Base-by-base conservation (phyloP, 2,888 invertebrate species). In the Apotomis capreana region DNA sequence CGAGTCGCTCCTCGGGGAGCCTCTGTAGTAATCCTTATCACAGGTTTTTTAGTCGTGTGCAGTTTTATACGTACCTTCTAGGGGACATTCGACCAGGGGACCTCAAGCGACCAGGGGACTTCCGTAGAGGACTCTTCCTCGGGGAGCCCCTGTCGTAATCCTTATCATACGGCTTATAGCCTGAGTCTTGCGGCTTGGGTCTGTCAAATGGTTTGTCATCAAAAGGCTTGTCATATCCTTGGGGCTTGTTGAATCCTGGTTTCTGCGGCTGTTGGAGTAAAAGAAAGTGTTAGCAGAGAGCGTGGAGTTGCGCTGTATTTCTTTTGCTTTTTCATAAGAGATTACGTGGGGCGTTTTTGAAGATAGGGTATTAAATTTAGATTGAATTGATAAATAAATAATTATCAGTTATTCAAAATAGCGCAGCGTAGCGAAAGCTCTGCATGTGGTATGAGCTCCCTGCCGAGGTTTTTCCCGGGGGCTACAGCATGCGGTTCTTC, bases 81-180 rank as follows among this genome's bases (percentile, higher is more conserved):
- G 69, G 69, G 2, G 69, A 63, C 15, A 52, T n/a, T 6, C 62
- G 36, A 9, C 57, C 3, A 40, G 78, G 77, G 0, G 83, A 71
- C n/a, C 51, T 37, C 44, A 44, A 5, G 8, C 44, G 44, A 36
- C 55, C 55, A 55, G 55, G 63, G 10, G 79, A 76, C 0, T 76
- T 1, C 76, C 79, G 2, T 76, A 13, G 0, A 77, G 82, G 6
- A 81, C 82, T 57, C 76, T 44, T 36, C 75, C 70, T 46, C 0
- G 67, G 59, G 5, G 59, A 68, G 9, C 36, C 36, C 5, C 62
- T 46, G 3, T 58, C 58, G 13, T 63, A 70, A n/a, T 70, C 63
- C 12, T 63, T 72, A 9, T 72, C 71, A 13, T 71, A 67, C 2
- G 61, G 54, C 36, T 70, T 65, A 46, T 65, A 54, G 37, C 9